Base-by-base conservation (phyloP, 1,140 invertebrate genomes). In the Lordiphosa clarofinis region DNA sequence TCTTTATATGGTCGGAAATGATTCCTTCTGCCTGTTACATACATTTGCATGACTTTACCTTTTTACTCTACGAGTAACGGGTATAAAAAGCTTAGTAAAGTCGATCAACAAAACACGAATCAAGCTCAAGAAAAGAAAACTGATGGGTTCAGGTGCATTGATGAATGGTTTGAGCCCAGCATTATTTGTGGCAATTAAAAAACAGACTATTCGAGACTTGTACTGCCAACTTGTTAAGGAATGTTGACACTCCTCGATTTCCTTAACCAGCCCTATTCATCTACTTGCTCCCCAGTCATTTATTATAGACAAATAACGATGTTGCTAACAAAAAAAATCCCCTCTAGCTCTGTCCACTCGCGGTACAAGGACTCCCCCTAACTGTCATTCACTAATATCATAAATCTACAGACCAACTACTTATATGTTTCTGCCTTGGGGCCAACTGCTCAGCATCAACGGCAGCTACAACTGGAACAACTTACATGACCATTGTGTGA, bases 331-430 rank as follows among this genome's bases (percentile, higher is more conserved):
- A 31, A 13, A 19, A 21, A 11, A 11, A 7, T 13, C 49, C 31
- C 10, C 33, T 12, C 10, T 33, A 13, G n/a, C 21, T 11, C 44
- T 56, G 8, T 5, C 15, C 56, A 38, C 44, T 13, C 19, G 31
- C 36, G 28, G 19, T 37, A 48, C 42, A 56, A 64, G 13, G 15
- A 31, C 36, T 49, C 59, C 19, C 39, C 49, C 56, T n/a, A 54
- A 49, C 48, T 50, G 47, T 46, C 49, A 60, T 53, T 68, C 56
- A 60, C 64, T 68, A 68, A 69, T 69, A 68, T 54, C 56, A 61
- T 60, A 61, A 67, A 67, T 67, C 62, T 64, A 49, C 64, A 50
- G 52, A 55, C 12, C 44, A 72, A 76, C 58, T 64, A 56, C 54
- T 72, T 38, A 52, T 48, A 42, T 57, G 52, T 50, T 36, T 21